Conservation (phyloP, 2,888 invertebrate genomes). For the Coremacera marginata region DNA sequence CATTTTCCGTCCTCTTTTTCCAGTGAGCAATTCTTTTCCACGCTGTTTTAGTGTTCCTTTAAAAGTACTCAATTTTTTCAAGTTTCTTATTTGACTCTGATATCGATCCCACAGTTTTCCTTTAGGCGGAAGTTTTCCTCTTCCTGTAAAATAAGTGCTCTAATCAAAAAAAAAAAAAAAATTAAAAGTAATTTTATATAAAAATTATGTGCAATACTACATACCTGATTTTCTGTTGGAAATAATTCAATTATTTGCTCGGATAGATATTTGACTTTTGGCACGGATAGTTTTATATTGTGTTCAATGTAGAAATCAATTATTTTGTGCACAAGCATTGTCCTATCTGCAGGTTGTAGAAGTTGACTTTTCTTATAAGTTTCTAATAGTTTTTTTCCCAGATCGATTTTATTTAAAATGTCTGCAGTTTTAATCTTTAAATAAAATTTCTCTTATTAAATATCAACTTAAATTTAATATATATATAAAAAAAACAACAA, state of each 20-base stretch:
- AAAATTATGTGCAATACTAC: too few species aligned
- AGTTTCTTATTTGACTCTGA: too few species aligned
- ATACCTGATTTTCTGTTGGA: slow-evolving; percentile 39
- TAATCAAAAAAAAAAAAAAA: background rate
- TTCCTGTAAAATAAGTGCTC: too few species aligned
- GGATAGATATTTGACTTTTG: slow-evolving; percentile 28
- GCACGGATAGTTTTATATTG: slow-evolving; percentile 11
- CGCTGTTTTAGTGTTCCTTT: too few species aligned
- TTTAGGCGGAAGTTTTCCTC: too few species aligned
- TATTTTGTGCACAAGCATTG: slow-evolving; percentile 38
- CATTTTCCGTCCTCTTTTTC: too few species aligned
- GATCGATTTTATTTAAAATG: slow-evolving; percentile 29
- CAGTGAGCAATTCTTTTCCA: too few species aligned
- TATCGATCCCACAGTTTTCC: too few species aligned
- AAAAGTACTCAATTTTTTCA: too few species aligned
- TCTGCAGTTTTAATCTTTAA: slow-evolving; percentile 25
- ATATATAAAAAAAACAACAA: too few species aligned
- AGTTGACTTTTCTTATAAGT: slow-evolving; percentile 8
- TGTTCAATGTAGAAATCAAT: slow-evolving; percentile 39
- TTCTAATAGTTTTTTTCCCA: slow-evolving; percentile 24
- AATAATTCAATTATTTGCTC: slow-evolving; percentile 40
- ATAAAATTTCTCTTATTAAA: background rate
- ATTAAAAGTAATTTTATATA: too few species aligned
- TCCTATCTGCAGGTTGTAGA: slow-evolving; percentile 32
- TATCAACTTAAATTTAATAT: too few species aligned